Conservation (phyloP, 2,113 vertebrate genomes). For the Tupaia tana region DNA sequence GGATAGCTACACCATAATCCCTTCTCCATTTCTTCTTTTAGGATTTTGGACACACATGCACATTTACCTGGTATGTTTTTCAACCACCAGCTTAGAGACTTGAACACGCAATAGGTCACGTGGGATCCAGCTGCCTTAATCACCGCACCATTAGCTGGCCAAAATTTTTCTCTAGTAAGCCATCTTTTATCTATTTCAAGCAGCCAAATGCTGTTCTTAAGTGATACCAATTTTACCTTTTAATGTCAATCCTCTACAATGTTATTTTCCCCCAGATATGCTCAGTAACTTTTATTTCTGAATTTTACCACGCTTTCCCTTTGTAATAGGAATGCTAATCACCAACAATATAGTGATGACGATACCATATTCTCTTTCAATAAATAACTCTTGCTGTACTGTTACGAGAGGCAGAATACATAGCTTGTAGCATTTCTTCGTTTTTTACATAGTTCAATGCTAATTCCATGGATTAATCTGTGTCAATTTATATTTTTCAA, state of each 20-base stretch:
- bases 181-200: neutral
- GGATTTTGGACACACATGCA: no score
- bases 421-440: neutral
- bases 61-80: no score
- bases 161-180: neutral
- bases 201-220: conserved; percentile 21
- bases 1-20: no score
- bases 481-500: conserved; percentile 40
- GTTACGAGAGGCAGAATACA: neutral
- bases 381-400: neutral
- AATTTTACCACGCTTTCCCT: conserved; percentile 34
- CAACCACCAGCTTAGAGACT: no score
- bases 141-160: no score
- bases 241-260: conserved; percentile 29
- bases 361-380: conserved; percentile 7
- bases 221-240: conserved; percentile 12
- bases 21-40: no score
- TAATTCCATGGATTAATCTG: conserved; percentile 21
- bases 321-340: conserved; percentile 6
- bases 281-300: conserved; percentile 38
- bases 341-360: neutral
- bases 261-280: neutral
- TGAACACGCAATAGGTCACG: no score
- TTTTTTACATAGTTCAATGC: conserved; percentile 20
- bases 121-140: no score